phyloP scores from a whole-genome alignment of 2,888 invertebrate species.

The Mesoligia furuncula region DNA sequence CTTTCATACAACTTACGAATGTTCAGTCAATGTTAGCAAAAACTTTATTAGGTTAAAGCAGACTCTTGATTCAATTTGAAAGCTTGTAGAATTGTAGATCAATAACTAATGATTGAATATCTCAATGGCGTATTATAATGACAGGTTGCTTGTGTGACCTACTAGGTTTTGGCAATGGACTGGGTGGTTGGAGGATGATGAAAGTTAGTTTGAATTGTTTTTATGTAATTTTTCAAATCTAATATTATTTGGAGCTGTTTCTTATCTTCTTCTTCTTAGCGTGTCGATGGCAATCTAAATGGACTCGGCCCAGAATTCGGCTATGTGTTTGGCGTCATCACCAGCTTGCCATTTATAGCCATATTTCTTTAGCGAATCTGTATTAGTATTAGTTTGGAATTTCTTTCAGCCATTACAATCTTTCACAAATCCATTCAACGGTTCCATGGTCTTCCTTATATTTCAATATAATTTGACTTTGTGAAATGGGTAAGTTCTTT shows the following conservation, averaged over 20 bases:
- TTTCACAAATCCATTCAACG: neutral
- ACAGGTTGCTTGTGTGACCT: conserved; percentile 45
- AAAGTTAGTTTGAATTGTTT: neutral
- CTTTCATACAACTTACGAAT: conserved; percentile 54
- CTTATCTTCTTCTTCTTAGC: neutral
- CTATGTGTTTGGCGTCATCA: neutral
- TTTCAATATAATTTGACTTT: neutral
- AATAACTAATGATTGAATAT: conserved; percentile 46
- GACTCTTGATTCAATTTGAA: conserved; percentile 56
- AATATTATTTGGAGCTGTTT: neutral
- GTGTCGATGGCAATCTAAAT: neutral
- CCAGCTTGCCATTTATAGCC: neutral
- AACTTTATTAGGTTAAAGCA: conserved; percentile 54
- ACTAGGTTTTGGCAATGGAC: conserved; percentile 19
- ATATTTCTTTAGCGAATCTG: neutral
- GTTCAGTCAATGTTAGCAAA: conserved; percentile 54
- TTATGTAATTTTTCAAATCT: neutral
- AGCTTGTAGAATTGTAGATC: conserved; percentile 54
- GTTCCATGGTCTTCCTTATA: neutral
- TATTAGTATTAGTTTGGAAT: neutral
- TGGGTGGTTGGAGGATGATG: neutral
- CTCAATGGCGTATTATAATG: conserved; percentile 50
- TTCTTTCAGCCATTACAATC: too few relatives aligned
- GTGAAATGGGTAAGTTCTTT: neutral
- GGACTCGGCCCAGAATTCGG: neutral